A percentile compares a stretch with the other conserved stretches of the same genome.
These are phyloP conservation scores for Corythoichthys haematopterus DNA, from an alignment of 2,113 vertebrate genomes.

Conservation along the genomic window DNA sequence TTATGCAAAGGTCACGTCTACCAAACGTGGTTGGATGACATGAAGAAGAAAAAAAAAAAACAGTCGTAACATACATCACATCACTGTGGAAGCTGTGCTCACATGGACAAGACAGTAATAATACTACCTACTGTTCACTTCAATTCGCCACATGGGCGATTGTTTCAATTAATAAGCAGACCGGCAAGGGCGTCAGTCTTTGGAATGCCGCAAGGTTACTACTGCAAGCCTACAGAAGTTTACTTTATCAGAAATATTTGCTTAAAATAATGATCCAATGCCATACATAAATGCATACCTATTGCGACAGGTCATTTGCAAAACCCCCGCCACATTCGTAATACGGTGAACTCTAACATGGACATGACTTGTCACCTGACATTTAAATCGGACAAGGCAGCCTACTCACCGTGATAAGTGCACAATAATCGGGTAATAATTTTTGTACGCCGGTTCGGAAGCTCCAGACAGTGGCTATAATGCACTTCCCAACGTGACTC, in stretches of 20 bases:
- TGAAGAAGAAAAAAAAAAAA: neutral
- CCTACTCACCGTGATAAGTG: constrained; percentile 59
- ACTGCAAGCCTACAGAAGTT: constrained; percentile 49
- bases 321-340: constrained; percentile 1
- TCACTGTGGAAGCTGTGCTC: neutral
- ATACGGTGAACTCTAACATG: neutral
- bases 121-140: neutral
- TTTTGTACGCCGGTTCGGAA: constrained; percentile 26
- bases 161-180: constrained; percentile 17
- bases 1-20: constrained; percentile 1
- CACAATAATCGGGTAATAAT: constrained; percentile 32
- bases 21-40: neutral
- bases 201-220: neutral
- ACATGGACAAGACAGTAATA: neutral
- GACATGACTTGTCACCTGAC: constrained; percentile 13
- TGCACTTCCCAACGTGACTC: constrained; percentile 40
- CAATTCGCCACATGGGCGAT: neutral
- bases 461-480: constrained; percentile 44
- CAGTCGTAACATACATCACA: neutral
- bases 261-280: constrained; percentile 3
- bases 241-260: constrained; percentile 21
- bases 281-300: neutral
- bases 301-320: constrained; percentile 41
- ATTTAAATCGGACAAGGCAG: constrained; percentile 14
- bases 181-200: neutral